Percentiles rank a stretch among this genome's conserved stretches.
phyloP scores from a whole-genome alignment of 1,140 invertebrate species.

The Phymastichus coffea region DNA sequence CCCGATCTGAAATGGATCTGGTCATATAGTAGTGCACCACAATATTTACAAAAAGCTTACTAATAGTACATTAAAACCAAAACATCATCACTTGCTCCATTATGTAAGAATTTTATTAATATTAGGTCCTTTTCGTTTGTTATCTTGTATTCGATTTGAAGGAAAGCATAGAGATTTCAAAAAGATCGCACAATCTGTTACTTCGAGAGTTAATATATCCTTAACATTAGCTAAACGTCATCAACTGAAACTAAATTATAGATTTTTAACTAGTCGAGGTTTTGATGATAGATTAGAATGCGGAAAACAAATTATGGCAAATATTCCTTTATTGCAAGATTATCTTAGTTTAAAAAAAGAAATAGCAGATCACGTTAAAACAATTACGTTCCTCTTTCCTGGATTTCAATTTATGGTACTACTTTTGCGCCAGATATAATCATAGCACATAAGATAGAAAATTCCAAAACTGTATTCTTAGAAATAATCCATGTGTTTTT shows the following conservation, averaged over 20 bases:
- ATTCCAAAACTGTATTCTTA: background rate
- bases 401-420: too few species aligned
- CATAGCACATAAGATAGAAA: background rate
- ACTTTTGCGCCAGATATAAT: background rate
- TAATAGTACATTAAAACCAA: conserved; percentile 14
- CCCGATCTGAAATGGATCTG: too few species aligned
- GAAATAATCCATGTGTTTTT: background rate
- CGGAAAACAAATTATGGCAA: too few species aligned
- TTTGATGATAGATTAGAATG: background rate
- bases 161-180: too few species aligned
- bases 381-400: too few species aligned
- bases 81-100: conserved; percentile 29
- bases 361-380: background rate
- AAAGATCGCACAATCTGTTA: conserved; percentile 22
- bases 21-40: background rate
- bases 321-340: background rate
- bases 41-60: background rate
- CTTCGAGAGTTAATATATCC: too few species aligned
- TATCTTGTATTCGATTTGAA: too few species aligned
- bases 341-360: background rate
- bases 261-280: conserved; percentile 10
- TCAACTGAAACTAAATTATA: conserved; percentile 32
- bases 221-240: conserved; percentile 29
- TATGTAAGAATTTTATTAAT: conserved; percentile 23
- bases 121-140: too few species aligned